Conservation (phyloP, 1,140 invertebrate species). For the Prorops nasuta region DNA sequence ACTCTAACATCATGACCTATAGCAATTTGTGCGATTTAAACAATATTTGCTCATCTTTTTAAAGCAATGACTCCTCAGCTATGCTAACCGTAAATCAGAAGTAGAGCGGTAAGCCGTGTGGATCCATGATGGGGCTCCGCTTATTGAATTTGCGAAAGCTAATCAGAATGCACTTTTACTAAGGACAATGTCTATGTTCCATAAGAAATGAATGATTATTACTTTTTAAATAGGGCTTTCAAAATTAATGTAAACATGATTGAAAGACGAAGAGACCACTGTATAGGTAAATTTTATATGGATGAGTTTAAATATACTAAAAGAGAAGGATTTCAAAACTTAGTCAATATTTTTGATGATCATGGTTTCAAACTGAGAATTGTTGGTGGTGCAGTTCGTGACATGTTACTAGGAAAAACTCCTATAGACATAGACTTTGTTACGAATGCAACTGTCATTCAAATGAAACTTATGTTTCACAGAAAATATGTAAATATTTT, state of each 20-base stretch:
- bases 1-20: too few relatives aligned
- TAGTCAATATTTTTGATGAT: neutral
- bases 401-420: neutral
- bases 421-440: conserved; percentile 1
- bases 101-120: too few relatives aligned
- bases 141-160: too few relatives aligned
- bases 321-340: conserved; percentile 1
- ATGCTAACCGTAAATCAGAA: too few relatives aligned
- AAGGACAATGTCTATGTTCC: too few relatives aligned
- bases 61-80: too few relatives aligned
- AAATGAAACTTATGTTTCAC: conserved; percentile 1
- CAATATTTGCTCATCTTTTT: too few relatives aligned
- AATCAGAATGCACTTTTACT: too few relatives aligned
- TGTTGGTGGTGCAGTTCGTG: conserved; percentile 3
- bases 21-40: too few relatives aligned
- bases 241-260: neutral
- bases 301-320: neutral
- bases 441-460: neutral
- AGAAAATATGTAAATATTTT: conserved; percentile 8
- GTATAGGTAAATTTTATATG: neutral
- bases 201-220: too few relatives aligned
- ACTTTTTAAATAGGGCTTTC: neutral
- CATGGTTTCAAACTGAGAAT: neutral
- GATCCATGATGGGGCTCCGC: too few relatives aligned
- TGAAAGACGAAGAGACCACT: neutral